These are phyloP conservation scores for Rhabditoides inermis DNA, from an alignment of 2,888 invertebrate genomes.

Conservation along the genomic window DNA sequence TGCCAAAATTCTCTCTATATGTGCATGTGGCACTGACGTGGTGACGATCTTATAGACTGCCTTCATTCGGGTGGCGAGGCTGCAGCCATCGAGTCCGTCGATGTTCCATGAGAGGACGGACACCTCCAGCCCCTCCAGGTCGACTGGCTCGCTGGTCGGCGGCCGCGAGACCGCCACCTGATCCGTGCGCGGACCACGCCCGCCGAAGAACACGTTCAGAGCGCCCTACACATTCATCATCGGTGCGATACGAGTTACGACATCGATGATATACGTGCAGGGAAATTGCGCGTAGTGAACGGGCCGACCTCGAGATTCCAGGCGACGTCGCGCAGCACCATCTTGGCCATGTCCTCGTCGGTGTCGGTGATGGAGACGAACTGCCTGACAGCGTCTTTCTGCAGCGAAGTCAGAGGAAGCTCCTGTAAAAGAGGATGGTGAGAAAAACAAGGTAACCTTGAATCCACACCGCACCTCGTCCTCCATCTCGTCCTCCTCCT, in stretches of 20 bases:
- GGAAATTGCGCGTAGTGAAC: background rate
- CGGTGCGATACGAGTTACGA: too few species aligned
- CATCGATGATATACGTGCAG: too few species aligned
- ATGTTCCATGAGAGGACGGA: constrained; percentile 61
- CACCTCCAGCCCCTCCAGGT: constrained; percentile 51
- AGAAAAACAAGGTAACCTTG: too few species aligned
- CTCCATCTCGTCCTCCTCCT: too few species aligned
- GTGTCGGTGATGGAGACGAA: constrained; percentile 59
- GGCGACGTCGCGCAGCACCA: constrained; percentile 59
- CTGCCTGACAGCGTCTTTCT: constrained; percentile 21
- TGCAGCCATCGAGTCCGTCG: constrained; percentile 60
- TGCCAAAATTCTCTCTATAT: background rate
- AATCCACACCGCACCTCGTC: too few species aligned
- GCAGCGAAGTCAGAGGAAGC: too few species aligned
- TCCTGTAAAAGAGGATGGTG: too few species aligned
- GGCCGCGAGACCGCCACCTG: background rate
- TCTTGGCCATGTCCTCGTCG: constrained; percentile 60
- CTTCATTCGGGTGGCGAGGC: constrained; percentile 57
- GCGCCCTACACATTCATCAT: constrained; percentile 7
- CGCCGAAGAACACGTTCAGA: constrained; percentile 19
- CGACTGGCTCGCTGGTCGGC: constrained; percentile 1
- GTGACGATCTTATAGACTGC: constrained; percentile 57
- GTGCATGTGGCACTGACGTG: constrained; percentile 49
- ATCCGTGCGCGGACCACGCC: background rate
- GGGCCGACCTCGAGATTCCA: constrained; percentile 57